A percentile compares a stretch with the other conserved stretches of the same genome.
Evolutionary conservation across 2,888 invertebrate genomes (phyloP).

Genomic region (Rutpela maculata): DNA sequence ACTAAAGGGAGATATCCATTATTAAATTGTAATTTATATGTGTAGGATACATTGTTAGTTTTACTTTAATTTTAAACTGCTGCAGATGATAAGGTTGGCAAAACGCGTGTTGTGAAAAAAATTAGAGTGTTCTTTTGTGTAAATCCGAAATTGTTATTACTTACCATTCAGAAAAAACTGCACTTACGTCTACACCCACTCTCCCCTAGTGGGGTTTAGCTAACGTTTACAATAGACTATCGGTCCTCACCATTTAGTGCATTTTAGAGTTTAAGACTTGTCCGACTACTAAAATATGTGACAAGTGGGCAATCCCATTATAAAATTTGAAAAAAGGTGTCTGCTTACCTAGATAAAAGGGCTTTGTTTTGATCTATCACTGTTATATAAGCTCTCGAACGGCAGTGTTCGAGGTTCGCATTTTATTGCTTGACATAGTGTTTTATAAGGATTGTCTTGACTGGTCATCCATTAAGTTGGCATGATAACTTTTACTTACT

Average conservation of each 20-base stretch:
- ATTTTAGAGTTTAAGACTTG: slow-evolving; percentile 34
- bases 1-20: no score
- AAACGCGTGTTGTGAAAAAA: no score
- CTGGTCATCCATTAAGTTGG: no score
- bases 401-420: neutral
- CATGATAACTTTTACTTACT: no score
- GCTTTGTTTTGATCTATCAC: neutral
- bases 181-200: neutral
- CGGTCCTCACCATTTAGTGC: slow-evolving; percentile 48
- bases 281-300: slow-evolving; percentile 46
- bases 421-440: neutral
- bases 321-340: slow-evolving; percentile 41
- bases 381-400: neutral
- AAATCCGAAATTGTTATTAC: no score
- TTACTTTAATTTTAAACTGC: no score
- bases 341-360: slow-evolving; percentile 15
- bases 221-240: slow-evolving; percentile 16
- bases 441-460: no score
- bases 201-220: slow-evolving; percentile 8
- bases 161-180: no score
- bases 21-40: no score
- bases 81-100: no score
- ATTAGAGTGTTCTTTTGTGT: no score
- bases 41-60: no score
- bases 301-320: slow-evolving; percentile 41